These are phyloP conservation scores for Portunus trituberculatus DNA, from an alignment of 1,140 invertebrate species.

Conservation along the genomic window DNA sequence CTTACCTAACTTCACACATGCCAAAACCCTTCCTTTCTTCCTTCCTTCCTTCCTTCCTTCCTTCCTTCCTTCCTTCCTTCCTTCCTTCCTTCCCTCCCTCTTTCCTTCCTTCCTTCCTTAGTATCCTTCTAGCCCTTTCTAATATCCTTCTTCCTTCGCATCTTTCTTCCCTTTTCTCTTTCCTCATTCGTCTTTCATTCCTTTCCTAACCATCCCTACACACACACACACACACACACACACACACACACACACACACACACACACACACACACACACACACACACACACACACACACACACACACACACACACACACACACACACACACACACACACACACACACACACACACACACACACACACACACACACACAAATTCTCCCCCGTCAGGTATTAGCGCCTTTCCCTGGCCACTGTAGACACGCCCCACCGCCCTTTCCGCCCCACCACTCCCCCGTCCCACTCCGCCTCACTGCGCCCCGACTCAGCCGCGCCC, in stretches of 20 bases:
- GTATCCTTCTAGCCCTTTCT: too few species aligned
- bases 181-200: neutral
- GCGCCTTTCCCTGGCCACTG: neutral
- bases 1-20: too few species aligned
- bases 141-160: too few species aligned
- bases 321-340: neutral
- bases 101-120: too few species aligned
- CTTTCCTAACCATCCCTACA: too few species aligned
- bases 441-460: neutral
- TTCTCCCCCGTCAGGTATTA: neutral
- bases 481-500: too few species aligned
- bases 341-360: constrained; percentile 17
- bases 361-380: neutral
- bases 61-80: too few species aligned
- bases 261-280: neutral
- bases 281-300: neutral
- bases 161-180: too few species aligned
- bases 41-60: too few species aligned
- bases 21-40: too few species aligned
- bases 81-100: too few species aligned
- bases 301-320: neutral
- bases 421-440: neutral
- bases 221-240: neutral
- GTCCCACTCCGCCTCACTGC: too few species aligned
- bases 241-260: neutral